These are phyloP conservation scores for Ornithoptera priamus DNA, from an alignment of 2,888 invertebrate genomes.

Conservation along the genomic window DNA sequence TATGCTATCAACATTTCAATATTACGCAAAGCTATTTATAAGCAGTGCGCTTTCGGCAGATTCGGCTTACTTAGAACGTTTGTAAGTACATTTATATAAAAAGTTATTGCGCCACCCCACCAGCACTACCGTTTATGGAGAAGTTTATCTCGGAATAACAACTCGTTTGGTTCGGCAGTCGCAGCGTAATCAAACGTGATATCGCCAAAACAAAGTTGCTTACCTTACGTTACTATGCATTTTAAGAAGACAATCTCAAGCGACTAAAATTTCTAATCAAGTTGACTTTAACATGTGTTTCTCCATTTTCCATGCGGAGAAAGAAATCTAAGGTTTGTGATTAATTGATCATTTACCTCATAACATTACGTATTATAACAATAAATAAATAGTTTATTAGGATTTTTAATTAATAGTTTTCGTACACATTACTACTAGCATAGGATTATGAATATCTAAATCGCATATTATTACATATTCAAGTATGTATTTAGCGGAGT, in stretches of 20 bases:
- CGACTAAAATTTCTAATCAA: background rate
- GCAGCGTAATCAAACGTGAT: slow-evolving; percentile 63
- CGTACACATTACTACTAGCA: no score
- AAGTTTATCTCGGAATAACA: slow-evolving; percentile 77
- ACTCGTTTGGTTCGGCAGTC: slow-evolving; percentile 72
- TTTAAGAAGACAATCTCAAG: background rate
- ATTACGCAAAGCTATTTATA: background rate
- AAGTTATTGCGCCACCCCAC: slow-evolving; percentile 45
- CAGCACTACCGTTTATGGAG: slow-evolving; percentile 69
- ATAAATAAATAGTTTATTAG: no score
- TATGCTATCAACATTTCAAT: background rate
- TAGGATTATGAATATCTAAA: no score
- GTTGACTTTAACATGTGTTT: background rate
- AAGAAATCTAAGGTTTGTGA: no score
- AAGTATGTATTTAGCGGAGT: no score
- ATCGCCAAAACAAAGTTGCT: slow-evolving; percentile 64
- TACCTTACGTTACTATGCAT: slow-evolving; percentile 12
- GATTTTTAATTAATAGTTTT: no score
- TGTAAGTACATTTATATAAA: slow-evolving; percentile 38
- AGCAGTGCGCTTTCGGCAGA: background rate
- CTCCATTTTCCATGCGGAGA: no score
- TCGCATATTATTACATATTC: no score
- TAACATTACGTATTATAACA: no score
- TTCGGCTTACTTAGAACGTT: slow-evolving; percentile 58
- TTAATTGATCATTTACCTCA: no score